Base-by-base conservation (phyloP, 2,888 invertebrate genomes). In the Drosophila borealis region DNA sequence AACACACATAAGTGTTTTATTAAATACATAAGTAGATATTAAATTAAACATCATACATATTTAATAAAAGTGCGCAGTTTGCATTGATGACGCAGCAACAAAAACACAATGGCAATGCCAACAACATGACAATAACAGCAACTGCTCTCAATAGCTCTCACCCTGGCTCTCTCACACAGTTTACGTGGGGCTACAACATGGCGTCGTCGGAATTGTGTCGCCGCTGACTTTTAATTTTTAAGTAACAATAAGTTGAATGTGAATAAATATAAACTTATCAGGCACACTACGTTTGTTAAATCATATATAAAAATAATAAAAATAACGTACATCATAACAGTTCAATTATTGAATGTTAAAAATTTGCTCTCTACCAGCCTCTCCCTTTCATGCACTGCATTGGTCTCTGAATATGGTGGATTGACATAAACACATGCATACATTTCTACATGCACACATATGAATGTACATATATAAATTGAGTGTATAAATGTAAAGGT, bases 51-150 rank as follows among this genome's bases (percentile, higher is more conserved):
- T 8, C n/a, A 21, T n/a, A 68, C 19, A 21, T 44, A 36, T 71
- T 69, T 79, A 44, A 67, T 63, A 68, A 74, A 83, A 89, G 72
- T 83, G 83, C 83, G 83, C 83, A 83, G 83, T 83, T 87, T 78
- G 89, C 88, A 89, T 72, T 84, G 89, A 87, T 83, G 83, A 83
- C 83, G 83, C 83, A 83, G 81, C 88, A 87, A 84, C 88, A 80
- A 80, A 81, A 72, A 67, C 72, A 80, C 83, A 83, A 83, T 80
- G 80, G 64, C 77, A 83, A 71, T 62, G 65, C 62, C 68, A 71
- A 71, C 74, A 81, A 65, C 70, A 78, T 67, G 75, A 67, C 65
- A 74, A 75, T 68, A 75, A 71, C 79, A 76, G 59, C 71, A 59
- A 67, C 59, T 66, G 70, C 66, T 73, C 71, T 65, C 80, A 66